These are phyloP conservation scores for Lamellibrachia satsuma DNA, from an alignment of 2,888 invertebrate genomes.

Conservation along the genomic window DNA sequence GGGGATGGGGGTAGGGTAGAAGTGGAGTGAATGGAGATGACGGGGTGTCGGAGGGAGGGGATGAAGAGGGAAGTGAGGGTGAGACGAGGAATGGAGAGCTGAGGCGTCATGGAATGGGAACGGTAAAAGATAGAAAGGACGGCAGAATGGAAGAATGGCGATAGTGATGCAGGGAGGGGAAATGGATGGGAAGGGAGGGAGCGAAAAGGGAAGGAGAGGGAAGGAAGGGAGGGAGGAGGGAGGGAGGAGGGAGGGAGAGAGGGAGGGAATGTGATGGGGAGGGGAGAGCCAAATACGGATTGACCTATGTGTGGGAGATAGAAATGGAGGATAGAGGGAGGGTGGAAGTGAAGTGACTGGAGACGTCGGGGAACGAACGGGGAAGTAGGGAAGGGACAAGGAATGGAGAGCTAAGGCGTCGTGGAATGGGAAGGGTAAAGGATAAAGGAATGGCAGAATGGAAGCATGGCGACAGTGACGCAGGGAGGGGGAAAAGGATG, in stretches of 20 bases:
- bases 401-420: neutral
- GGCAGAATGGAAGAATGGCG: neutral
- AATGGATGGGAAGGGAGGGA: neutral
- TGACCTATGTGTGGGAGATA: neutral
- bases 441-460: neutral
- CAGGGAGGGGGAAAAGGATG: neutral
- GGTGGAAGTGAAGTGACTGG: neutral
- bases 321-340: neutral
- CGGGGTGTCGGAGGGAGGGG: no score
- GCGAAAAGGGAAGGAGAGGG: neutral
- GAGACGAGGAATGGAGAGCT: neutral
- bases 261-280: no score
- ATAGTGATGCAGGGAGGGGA: neutral
- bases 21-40: no score
- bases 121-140: neutral
- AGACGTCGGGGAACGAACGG: neutral
- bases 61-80: neutral
- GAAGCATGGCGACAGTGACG: neutral
- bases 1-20: no score
- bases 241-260: neutral
- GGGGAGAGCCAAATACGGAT: neutral
- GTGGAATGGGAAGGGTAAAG: neutral
- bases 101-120: neutral
- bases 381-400: neutral
- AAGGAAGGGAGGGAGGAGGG: neutral